These are phyloP conservation scores for Paracentrotus lividus DNA, from an alignment of 53 echinoderm and acorn worm genomes.

Conservation along the genomic window DNA sequence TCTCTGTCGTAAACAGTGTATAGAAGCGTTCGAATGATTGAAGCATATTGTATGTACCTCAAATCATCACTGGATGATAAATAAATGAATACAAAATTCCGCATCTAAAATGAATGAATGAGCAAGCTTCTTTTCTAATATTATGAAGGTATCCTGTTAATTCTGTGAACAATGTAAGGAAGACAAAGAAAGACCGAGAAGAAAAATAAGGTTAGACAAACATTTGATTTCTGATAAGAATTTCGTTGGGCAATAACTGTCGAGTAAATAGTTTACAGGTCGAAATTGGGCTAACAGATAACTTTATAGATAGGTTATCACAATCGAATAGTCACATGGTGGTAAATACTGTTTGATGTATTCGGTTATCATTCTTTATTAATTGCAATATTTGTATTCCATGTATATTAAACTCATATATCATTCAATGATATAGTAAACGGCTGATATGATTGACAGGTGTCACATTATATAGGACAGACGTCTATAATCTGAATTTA, in stretches of 20 bases:
- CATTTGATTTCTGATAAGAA: slow-evolving; percentile 12
- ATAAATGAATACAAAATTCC: no score
- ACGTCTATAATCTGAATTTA: no score
- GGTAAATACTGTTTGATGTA: not conserved
- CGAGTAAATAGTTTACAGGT: not conserved
- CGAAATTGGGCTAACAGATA: slow-evolving; percentile 4
- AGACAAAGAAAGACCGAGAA: not conserved
- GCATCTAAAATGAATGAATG: no score
- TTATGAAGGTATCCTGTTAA: no score
- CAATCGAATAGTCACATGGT: not conserved
- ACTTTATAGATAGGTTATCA: not conserved
- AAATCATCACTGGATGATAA: no score
- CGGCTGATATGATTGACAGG: not conserved
- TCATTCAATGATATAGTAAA: not conserved
- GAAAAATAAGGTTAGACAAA: not conserved
- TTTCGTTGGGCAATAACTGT: not conserved
- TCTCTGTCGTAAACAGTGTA: no score
- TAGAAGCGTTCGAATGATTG: no score
- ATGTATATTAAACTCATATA: not conserved
- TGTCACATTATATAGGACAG: no score
- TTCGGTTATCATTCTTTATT: not conserved
- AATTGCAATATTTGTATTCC: not conserved
- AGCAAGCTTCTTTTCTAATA: no score
- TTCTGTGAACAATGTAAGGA: no score
- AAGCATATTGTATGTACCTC: no score